Evolutionary conservation across 2,113 vertebrate species (phyloP).

Genomic region (Siphamia tubifer): DNA sequence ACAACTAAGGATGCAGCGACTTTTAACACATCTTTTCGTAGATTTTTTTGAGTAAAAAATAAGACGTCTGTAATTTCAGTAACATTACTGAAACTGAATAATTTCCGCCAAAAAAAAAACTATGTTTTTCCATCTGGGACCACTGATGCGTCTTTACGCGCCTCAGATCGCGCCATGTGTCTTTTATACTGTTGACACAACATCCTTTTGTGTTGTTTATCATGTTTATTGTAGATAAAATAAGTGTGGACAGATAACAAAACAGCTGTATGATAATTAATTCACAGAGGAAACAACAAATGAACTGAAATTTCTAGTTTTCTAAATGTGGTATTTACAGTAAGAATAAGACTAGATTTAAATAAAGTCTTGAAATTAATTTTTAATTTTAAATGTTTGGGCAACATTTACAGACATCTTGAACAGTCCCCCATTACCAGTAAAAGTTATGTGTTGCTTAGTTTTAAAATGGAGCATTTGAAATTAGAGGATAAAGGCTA

Average conservation of each 20-base stretch:
- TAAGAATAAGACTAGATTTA: neutral
- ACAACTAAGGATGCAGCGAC: no score
- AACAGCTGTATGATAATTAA: constrained; percentile 5
- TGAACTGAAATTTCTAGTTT: neutral
- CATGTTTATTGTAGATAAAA: constrained; percentile 36
- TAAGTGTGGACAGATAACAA: neutral
- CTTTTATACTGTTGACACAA: neutral
- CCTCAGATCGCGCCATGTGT: neutral
- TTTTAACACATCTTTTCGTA: no score
- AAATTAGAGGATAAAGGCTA: no score
- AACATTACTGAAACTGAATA: no score
- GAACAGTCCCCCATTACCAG: no score
- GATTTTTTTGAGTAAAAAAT: no score
- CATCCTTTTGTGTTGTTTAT: neutral
- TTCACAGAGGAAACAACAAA: constrained; percentile 36
- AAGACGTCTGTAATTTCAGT: neutral
- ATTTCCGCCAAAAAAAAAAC: neutral
- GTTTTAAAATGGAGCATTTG: no score
- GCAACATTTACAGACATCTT: neutral
- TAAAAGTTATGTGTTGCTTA: no score
- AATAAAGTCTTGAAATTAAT: neutral
- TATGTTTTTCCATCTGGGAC: neutral
- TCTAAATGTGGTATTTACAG: neutral
- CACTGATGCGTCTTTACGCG: constrained; percentile 19
- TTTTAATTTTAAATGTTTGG: neutral